These are phyloP conservation scores for Lepidochrysops patricia DNA, from an alignment of 2,888 invertebrate species.

Conservation along the genomic window DNA sequence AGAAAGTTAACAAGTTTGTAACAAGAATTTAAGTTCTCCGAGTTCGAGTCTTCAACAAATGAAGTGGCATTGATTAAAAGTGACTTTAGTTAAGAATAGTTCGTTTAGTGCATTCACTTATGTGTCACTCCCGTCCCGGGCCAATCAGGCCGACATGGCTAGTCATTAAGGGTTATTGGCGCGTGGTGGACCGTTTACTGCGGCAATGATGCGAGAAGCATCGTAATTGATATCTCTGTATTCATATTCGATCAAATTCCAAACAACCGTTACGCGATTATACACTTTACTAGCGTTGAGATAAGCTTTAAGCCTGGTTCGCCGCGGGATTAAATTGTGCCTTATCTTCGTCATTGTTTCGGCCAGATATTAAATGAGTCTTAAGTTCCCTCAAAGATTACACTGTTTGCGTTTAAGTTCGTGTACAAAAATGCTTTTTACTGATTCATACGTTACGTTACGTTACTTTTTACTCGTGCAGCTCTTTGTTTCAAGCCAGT, in stretches of 20 bases:
- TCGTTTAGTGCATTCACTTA: conserved; percentile 42
- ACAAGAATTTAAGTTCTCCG: not conserved
- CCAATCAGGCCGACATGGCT: conserved; percentile 29
- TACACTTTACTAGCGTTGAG: conserved; percentile 15
- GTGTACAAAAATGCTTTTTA: conserved; percentile 9
- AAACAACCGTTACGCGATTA: conserved; percentile 10
- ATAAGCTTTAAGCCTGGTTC: conserved; percentile 12
- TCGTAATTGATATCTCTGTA: conserved; percentile 33
- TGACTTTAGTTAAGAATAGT: conserved; percentile 16
- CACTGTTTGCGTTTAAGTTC: conserved; percentile 21
- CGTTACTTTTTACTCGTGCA: not conserved
- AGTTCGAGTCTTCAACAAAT: not conserved
- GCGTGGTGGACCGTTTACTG: conserved; percentile 33
- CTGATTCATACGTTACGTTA: not conserved
- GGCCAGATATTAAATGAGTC: conserved; percentile 20
- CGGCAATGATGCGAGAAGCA: conserved; percentile 44
- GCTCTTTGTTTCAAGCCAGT: not conserved
- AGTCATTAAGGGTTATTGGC: conserved; percentile 51
- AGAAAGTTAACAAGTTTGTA: not conserved
- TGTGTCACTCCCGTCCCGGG: conserved; percentile 35
- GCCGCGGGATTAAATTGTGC: not conserved
- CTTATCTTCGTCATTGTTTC: conserved; percentile 3
- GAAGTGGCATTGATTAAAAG: conserved; percentile 18
- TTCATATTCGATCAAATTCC: conserved; percentile 17
- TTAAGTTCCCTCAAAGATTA: conserved; percentile 25